Evolutionary conservation across 92 coral and sea anemone species (phyloP).

Genomic region (Actinernus sp.): DNA sequence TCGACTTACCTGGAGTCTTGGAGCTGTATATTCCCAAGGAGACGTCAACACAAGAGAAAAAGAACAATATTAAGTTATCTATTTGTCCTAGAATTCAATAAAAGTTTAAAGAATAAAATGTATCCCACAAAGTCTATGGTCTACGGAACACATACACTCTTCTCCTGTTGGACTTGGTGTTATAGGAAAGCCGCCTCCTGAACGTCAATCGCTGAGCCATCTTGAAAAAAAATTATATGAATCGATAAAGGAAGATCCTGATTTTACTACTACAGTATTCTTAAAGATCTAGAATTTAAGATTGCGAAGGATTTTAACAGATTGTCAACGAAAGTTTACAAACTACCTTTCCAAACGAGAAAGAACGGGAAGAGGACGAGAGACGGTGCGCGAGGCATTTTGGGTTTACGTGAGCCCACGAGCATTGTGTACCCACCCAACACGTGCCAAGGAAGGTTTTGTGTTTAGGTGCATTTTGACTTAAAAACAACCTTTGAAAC

Average conservation of each 20-base stretch:
- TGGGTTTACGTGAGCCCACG: conserved; percentile 76
- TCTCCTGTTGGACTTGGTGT: conserved; percentile 92
- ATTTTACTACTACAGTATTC: background rate
- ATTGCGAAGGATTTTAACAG: conserved; percentile 62
- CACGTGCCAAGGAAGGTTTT: conserved; percentile 54
- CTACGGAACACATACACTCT: conserved; percentile 98
- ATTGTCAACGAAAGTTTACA: conserved; percentile 27
- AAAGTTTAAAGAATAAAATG: too few relatives aligned
- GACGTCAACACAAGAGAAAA: conserved; percentile 14
- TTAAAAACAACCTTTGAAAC: too few relatives aligned
- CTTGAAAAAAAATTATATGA: conserved; percentile 47
- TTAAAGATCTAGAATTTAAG: background rate
- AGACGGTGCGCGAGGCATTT: conserved; percentile 71
- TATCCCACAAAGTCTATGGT: background rate
- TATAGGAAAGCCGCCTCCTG: conserved; percentile 97
- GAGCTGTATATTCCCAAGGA: conserved; percentile 64
- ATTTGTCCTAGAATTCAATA: too few relatives aligned
- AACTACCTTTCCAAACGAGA: conserved; percentile 42
- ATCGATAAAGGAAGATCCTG: conserved; percentile 8
- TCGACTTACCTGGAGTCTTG: conserved; percentile 98
- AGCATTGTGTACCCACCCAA: conserved; percentile 32
- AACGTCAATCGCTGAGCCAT: conserved; percentile 99
- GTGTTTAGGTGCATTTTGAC: too few relatives aligned
- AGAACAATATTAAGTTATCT: too few relatives aligned
- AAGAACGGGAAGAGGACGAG: conserved; percentile 82